Percentiles rank a stretch among this genome's conserved stretches.
These are phyloP conservation scores for Drosophila mimica DNA, from an alignment of 2,888 invertebrate species.

Conservation along the genomic window DNA sequence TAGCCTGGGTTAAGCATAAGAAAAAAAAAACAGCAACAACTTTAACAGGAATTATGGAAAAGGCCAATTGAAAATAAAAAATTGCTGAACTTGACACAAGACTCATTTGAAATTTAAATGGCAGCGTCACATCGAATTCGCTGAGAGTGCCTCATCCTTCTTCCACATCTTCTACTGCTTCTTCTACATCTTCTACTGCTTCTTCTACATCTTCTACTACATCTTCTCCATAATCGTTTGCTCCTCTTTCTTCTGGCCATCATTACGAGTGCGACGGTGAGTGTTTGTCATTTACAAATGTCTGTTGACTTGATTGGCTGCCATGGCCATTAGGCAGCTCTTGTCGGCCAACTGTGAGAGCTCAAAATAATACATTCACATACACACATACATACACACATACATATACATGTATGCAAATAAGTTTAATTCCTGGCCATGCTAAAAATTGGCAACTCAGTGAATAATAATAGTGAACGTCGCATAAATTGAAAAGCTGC, in stretches of 20 bases:
- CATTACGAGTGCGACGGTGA: slow-evolving; percentile 11
- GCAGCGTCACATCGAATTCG: slow-evolving; percentile 14
- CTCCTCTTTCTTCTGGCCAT: not conserved
- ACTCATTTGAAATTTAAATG: slow-evolving; percentile 67
- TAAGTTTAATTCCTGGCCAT: slow-evolving; percentile 12
- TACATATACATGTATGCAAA: slow-evolving; percentile 17
- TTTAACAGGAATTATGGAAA: slow-evolving; percentile 23
- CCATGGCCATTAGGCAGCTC: slow-evolving; percentile 53
- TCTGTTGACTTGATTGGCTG: slow-evolving; percentile 56
- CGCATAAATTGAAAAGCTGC: slow-evolving; percentile 11
- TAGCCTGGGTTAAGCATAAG: not conserved
- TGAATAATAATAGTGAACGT: slow-evolving; percentile 12
- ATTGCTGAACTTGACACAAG: slow-evolving; percentile 66
- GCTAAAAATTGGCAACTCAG: slow-evolving; percentile 15
- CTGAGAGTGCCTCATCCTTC: slow-evolving; percentile 1
- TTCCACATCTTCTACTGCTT: not conserved
- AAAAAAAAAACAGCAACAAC: not conserved
- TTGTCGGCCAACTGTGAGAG: slow-evolving; percentile 4
- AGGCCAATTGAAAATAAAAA: slow-evolving; percentile 65
- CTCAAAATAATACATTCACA: slow-evolving; percentile 9
- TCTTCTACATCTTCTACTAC: not conserved
- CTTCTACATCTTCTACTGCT: not conserved
- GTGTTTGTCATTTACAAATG: slow-evolving; percentile 51
- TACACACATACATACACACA: slow-evolving; percentile 2
- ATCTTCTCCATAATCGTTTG: not conserved